phyloP scores from a whole-genome alignment of 2,888 invertebrate genomes.

The Synanthedon andrenaeformis region DNA sequence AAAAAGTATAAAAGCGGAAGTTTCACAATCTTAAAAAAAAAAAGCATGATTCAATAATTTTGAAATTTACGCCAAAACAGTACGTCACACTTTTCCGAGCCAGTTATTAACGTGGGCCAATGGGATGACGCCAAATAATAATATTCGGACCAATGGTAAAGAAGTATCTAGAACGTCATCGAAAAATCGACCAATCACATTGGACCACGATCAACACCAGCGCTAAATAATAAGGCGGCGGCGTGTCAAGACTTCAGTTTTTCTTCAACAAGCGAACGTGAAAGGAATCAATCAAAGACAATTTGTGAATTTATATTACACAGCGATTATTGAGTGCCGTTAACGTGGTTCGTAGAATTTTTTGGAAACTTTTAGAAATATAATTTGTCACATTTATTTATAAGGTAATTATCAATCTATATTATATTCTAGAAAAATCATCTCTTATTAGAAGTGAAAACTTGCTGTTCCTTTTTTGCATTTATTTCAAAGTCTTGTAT shows the following conservation, averaged over 20 bases:
- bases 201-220: constrained; percentile 72
- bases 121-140: constrained; percentile 69
- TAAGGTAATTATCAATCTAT: constrained; percentile 22
- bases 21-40: no score
- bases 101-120: constrained; percentile 77
- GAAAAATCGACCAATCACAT: constrained; percentile 57
- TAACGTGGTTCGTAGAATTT: constrained; percentile 36
- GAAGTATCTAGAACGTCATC: constrained; percentile 50
- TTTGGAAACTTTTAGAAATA: constrained; percentile 9
- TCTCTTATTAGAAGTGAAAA: not conserved
- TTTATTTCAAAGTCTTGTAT: no score
- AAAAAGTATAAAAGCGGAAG: no score
- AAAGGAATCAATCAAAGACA: constrained; percentile 17
- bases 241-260: constrained; percentile 58
- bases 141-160: constrained; percentile 51
- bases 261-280: constrained; percentile 50
- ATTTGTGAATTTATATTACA: no score
- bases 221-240: constrained; percentile 65
- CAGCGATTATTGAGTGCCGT: constrained; percentile 37
- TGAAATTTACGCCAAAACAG: constrained; percentile 38
- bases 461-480: not conserved
- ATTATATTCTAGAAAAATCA: not conserved
- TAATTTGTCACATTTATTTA: constrained; percentile 18
- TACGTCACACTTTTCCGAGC: constrained; percentile 21
- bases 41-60: constrained; percentile 11